Percentiles rank a stretch among this genome's conserved stretches.
Evolutionary conservation across 2,113 vertebrate species (phyloP).

Genomic region (Poecilia latipinna): DNA sequence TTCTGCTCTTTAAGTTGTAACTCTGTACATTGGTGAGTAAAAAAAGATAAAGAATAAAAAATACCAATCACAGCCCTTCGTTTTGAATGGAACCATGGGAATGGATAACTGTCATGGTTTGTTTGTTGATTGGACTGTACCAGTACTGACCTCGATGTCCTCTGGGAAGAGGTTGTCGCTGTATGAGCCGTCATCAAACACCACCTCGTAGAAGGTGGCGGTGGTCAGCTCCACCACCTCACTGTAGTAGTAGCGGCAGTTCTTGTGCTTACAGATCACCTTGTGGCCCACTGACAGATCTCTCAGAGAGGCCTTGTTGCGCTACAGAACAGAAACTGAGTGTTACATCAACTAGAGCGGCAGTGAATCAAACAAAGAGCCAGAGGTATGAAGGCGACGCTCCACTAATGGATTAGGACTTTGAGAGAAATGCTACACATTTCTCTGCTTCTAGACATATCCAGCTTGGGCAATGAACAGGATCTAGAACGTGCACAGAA

Average conservation of each 20-base stretch:
- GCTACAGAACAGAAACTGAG: constrained; percentile 63
- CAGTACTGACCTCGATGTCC: constrained; percentile 89
- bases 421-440: too few relatives aligned
- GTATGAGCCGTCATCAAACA: constrained; percentile 97
- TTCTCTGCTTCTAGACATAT: too few relatives aligned
- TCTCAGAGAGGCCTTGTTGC: constrained; percentile 83
- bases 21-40: too few relatives aligned
- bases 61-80: too few relatives aligned
- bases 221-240: constrained; percentile 92
- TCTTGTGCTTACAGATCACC: constrained; percentile 96
- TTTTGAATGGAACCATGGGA: too few relatives aligned
- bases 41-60: too few relatives aligned
- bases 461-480: too few relatives aligned
- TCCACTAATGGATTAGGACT: too few relatives aligned
- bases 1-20: too few relatives aligned
- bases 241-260: constrained; percentile 94
- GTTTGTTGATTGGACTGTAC: background rate
- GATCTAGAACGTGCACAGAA: too few relatives aligned
- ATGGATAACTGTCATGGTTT: background rate
- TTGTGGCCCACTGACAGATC: constrained; percentile 88
- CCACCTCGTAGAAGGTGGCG: constrained; percentile 96
- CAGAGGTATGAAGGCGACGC: background rate
- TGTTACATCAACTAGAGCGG: background rate
- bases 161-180: constrained; percentile 97
- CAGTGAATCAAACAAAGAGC: background rate